Base-by-base conservation (phyloP, 1,140 invertebrate genomes). In the Macrobrachium nipponense region DNA sequence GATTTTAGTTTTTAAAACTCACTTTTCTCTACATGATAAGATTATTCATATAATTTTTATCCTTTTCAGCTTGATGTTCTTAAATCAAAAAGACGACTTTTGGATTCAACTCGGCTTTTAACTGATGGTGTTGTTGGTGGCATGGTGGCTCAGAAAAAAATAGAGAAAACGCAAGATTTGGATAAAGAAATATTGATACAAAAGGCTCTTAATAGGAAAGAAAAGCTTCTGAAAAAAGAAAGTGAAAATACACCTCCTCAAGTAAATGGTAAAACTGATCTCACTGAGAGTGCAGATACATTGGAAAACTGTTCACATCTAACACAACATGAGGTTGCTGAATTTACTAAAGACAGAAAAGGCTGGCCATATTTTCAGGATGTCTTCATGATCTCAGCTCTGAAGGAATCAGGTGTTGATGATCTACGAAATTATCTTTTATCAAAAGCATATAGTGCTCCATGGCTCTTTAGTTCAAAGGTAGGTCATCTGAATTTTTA, bases 371-470 rank as follows among this genome's bases (percentile, higher is more conserved):
- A 95, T 87, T 98, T 98, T 90, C 92, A 93, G 17, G 94, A 96
- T 90, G 94, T 98, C 27, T 99, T 99, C 90, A 95, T 98, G 92
- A 92, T 98, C 14, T 98, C 97, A 27, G 95, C 97, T 0, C 90
- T 97, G 59, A 94, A 94, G 75, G 94, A 94, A 70, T 94, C 94
- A 91, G 97, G 97, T n/a, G 90, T 97, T 60, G 91, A 93, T 36
- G 94, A 95, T 89, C 91, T 98, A 23, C 94, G 94, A 91, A 95
- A 96, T 92, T 91, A 89, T 89, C 70, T 72, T 17, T 27, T 88
- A n/a, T 59, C 72, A 43, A 76, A 61, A 20, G 88, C 87, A 15
- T 84, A 70, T 23, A 43, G 27, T 23, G 17, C 23, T 64, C 75
- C 80, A 15, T 87, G 87, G 80, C 18, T 87, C 36, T 88, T 77